These are phyloP conservation scores for Tauraco hartlaubi DNA, from an alignment of 2,797 vertebrate genomes.

Conservation along the genomic window DNA sequence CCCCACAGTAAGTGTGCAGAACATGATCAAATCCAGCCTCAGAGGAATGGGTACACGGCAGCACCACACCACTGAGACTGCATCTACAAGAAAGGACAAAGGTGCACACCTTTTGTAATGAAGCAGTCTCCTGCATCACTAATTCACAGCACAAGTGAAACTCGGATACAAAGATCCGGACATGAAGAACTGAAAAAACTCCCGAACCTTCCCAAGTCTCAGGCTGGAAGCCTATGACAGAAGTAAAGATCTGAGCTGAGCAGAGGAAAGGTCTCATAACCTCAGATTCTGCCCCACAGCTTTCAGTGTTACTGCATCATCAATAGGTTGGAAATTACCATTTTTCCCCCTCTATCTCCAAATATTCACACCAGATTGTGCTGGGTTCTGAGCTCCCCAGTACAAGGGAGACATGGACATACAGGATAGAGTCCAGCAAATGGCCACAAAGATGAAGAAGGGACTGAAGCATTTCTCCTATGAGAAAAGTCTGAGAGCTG, in stretches of 20 bases:
- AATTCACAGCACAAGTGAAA: neutral
- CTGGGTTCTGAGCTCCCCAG: neutral
- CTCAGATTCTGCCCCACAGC: neutral
- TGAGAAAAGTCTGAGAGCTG: neutral
- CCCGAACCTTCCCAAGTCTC: neutral
- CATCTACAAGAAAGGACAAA: neutral
- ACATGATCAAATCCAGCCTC: neutral
- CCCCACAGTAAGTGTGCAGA: neutral
- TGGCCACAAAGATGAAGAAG: neutral
- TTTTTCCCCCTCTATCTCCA: neutral
- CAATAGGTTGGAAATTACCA: neutral
- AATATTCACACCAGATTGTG: neutral
- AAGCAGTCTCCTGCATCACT: neutral
- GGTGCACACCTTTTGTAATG: neutral
- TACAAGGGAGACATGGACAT: neutral
- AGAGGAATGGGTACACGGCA: rapidly evolving
- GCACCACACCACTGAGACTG: rapidly evolving
- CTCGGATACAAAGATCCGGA: neutral
- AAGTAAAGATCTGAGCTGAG: neutral
- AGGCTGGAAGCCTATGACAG: neutral
- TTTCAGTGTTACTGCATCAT: neutral
- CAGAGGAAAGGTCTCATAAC: neutral
- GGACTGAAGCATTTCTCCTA: neutral
- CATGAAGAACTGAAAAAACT: neutral
- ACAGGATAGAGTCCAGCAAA: neutral